Percentiles rank a stretch among this genome's conserved stretches.
Conservation (phyloP, 2,113 vertebrate genomes). For the Megalops atlanticus region DNA sequence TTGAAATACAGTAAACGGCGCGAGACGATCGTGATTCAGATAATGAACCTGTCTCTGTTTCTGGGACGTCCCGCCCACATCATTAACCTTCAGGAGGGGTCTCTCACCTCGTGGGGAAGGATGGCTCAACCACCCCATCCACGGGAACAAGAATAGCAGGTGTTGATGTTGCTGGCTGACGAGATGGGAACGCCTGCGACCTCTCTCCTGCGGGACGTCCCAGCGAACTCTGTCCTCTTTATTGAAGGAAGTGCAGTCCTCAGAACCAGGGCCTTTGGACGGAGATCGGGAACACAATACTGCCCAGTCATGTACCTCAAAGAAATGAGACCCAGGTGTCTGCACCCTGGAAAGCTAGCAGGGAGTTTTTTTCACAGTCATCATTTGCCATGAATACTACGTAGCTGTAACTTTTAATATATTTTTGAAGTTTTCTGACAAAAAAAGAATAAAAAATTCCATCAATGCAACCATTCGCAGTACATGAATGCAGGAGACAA, state of each 20-base stretch:
- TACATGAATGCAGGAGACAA: too few relatives aligned
- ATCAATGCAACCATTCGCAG: too few relatives aligned
- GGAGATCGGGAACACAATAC: too few relatives aligned
- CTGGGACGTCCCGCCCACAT: conserved; percentile 49
- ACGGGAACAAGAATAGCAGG: conserved; percentile 64
- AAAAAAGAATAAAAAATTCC: too few relatives aligned
- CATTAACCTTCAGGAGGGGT: conserved; percentile 34
- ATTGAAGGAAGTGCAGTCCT: neutral
- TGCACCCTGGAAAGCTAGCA: neutral
- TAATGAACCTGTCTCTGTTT: conserved; percentile 43
- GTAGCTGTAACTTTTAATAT: too few relatives aligned
- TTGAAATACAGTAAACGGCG: conserved; percentile 31
- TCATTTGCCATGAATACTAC: too few relatives aligned
- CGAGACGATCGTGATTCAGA: conserved; percentile 55
- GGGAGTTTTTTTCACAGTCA: neutral
- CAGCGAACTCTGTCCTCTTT: neutral
- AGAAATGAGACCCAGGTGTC: too few relatives aligned
- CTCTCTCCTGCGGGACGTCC: too few relatives aligned
- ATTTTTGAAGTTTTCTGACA: too few relatives aligned
- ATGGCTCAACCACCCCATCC: neutral
- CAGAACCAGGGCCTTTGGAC: too few relatives aligned
- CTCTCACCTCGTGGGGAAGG: conserved; percentile 32
- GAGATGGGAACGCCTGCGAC: conserved; percentile 73
- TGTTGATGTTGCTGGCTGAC: conserved; percentile 56
- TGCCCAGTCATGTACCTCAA: too few relatives aligned